Evolutionary conservation across 1,140 invertebrate genomes (phyloP), one percentile per base, ranked within the genome.

Genomic region (Hyphantria cunea): DNA sequence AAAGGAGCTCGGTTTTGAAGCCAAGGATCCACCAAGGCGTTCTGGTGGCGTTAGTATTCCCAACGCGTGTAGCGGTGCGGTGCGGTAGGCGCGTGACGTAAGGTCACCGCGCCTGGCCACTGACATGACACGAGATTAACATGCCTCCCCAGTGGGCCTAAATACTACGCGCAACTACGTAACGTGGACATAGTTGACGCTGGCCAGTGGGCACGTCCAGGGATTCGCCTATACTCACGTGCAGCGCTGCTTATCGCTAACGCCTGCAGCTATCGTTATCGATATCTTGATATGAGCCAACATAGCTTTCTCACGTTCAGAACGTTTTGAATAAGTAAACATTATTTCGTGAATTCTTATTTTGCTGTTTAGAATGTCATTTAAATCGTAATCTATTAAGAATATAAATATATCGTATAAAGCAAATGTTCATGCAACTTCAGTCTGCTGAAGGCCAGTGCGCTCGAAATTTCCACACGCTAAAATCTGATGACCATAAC

Each of bases 1-100:
- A 86, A 90, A 89, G 86, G 88, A 85, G 86, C 70, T 86, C 74
- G 84, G 84, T 89, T 90, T 90, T 90, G 86, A 90, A 90, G 88
- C 88, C 88, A 90, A 90, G 88, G 88, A 90, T 90, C 70, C 65
- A 84, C 78, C 87, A 90, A 90, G 87, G 87, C 82, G 83, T 80
- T 84, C 76, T 74, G 78, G 64, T 80, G 76, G 72, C 71, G 84
- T 90, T 90, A 86, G 82, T 90, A 90, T 90, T 82, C 88, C 76
- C 78, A 60, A 60, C 81, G 88, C 88, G 85, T 87, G 61, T 76
- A 68, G 59, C 75, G 67, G 75, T 72, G 75, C 83, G 72, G 70
- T 78, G 76, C 76, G 71, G 76, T 82, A 80, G 78, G 74, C 84
- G 80, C 82, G 77, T 86, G 80, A 85, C 82, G 82, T 89, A 82